phyloP scores from a whole-genome alignment of 2,113 vertebrate species.

The Rhynchopsitta pachyrhyncha region DNA sequence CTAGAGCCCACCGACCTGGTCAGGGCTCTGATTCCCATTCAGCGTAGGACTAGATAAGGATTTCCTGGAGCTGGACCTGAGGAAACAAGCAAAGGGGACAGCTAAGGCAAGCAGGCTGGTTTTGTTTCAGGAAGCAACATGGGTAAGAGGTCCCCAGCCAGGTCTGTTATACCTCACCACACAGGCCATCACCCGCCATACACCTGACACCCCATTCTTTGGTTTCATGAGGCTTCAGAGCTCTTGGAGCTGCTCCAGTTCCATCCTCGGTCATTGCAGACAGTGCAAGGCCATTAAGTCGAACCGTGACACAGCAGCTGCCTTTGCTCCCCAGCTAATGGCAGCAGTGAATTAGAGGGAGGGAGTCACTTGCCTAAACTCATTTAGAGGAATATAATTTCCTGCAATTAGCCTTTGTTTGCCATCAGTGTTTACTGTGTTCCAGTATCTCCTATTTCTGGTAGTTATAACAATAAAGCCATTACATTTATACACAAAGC shows the following conservation, averaged over 20 bases:
- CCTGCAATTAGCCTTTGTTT: not conserved
- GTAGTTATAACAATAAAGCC: not conserved
- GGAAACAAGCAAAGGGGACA: not conserved
- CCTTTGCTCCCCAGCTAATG: not conserved
- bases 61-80: conserved; percentile 52
- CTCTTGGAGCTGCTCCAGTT: not conserved
- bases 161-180: not conserved
- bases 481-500: not conserved
- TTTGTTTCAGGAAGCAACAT: not conserved
- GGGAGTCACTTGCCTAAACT: not conserved
- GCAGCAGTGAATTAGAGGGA: not conserved
- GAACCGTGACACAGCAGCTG: not conserved
- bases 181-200: not conserved
- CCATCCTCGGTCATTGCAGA: not conserved
- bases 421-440: not conserved
- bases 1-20: conserved; percentile 19
- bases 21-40: conserved; percentile 46
- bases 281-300: not conserved
- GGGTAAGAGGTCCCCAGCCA: not conserved
- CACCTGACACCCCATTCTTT: not conserved
- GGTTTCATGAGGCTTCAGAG: not conserved
- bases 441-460: not conserved
- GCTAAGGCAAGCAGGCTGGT: not conserved
- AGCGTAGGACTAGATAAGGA: not conserved
- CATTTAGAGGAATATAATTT: not conserved